Percentiles rank a stretch among this genome's conserved stretches.
Evolutionary conservation across 1,140 invertebrate genomes (phyloP).

Genomic region (Theocolax elegans): DNA sequence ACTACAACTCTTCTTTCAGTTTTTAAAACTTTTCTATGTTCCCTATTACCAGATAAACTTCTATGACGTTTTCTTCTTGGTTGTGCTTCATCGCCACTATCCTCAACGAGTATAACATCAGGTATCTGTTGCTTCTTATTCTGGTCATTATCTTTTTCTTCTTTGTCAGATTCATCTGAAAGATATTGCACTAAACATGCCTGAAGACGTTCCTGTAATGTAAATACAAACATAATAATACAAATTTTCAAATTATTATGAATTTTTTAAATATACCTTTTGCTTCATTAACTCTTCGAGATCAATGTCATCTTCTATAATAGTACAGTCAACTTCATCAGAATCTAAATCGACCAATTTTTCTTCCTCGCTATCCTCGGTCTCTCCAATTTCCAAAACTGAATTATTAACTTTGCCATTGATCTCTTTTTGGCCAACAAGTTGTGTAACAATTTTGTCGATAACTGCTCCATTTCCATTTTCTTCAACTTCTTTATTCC

Average conservation of each 20-base stretch:
- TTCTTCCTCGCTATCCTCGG: constrained; percentile 76
- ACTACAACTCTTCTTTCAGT: constrained; percentile 61
- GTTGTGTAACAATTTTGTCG: constrained; percentile 47
- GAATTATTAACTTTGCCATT: constrained; percentile 60
- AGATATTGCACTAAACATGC: constrained; percentile 68
- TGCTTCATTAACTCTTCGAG: constrained; percentile 89
- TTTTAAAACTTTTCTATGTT: constrained; percentile 59
- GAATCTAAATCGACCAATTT: constrained; percentile 78
- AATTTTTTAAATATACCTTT: constrained; percentile 70
- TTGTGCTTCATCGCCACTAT: constrained; percentile 57
- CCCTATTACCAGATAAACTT: constrained; percentile 57
- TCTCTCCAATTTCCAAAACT: constrained; percentile 74
- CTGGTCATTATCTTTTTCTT: constrained; percentile 43
- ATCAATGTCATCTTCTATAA: constrained; percentile 87
- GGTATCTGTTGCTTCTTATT: constrained; percentile 53
- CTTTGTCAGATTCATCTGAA: constrained; percentile 63
- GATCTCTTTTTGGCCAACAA: constrained; percentile 51
- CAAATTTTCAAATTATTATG: not conserved
- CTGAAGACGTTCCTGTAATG: constrained; percentile 69
- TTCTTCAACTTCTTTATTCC: constrained; percentile 58
- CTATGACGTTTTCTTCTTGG: constrained; percentile 54
- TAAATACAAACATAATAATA: not conserved
- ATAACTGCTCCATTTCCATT: constrained; percentile 62
- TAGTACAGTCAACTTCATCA: constrained; percentile 80
- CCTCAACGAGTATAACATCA: constrained; percentile 64